These are phyloP conservation scores for Sepioteuthis lessoniana DNA, from an alignment of 2,888 invertebrate genomes.

Conservation along the genomic window DNA sequence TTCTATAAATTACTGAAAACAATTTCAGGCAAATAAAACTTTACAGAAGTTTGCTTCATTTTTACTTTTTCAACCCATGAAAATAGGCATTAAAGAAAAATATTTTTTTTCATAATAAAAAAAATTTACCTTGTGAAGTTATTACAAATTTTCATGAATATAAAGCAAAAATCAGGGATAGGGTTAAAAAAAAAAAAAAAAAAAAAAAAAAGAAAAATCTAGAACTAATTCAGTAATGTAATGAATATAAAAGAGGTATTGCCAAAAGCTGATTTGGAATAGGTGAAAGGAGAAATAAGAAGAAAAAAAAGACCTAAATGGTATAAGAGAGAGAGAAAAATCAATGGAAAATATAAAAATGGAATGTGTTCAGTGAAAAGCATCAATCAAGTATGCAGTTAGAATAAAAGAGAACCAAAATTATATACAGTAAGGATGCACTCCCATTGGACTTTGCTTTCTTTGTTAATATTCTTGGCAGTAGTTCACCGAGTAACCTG, in stretches of 20 bases:
- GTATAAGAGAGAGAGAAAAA: neutral
- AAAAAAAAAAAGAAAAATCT: too few relatives aligned
- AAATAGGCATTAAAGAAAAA: neutral
- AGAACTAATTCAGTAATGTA: neutral
- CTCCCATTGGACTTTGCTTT: neutral
- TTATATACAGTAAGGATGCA: neutral
- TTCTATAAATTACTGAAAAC: neutral
- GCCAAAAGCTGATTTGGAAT: neutral
- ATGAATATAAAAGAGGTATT: neutral
- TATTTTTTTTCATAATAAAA: neutral
- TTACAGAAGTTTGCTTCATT: neutral
- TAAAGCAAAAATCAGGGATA: too few relatives aligned
- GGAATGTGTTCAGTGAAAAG: constrained; percentile 33
- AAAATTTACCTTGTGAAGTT: neutral
- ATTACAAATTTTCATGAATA: neutral
- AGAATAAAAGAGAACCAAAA: constrained; percentile 23
- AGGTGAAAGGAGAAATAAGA: too few relatives aligned
- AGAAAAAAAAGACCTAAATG: neutral
- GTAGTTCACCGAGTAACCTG: neutral
- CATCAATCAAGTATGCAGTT: neutral
- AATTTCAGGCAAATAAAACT: neutral
- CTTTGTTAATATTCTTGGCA: neutral
- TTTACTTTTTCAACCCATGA: neutral
- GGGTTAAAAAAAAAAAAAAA: too few relatives aligned
- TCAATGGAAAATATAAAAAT: constrained; percentile 23